Conservation (phyloP, 2,113 vertebrate genomes). For the Chamaetylas fuelleborni region DNA sequence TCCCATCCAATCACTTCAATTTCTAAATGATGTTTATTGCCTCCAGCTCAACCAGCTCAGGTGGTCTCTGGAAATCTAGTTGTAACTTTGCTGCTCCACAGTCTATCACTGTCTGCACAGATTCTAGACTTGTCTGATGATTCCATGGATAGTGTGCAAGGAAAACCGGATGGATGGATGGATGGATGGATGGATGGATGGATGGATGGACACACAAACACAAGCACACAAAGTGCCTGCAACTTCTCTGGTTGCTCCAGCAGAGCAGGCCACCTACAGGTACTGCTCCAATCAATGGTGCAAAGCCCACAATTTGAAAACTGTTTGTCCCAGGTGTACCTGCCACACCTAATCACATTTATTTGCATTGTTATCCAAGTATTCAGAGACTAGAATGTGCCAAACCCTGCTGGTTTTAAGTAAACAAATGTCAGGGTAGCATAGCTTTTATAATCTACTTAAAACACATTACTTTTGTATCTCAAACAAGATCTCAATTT, state of each 20-base stretch:
- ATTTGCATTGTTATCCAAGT: neutral
- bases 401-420: neutral
- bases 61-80: neutral
- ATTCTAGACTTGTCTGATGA: neutral
- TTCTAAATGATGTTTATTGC: neutral
- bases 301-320: neutral
- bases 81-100: neutral
- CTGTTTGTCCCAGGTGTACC: neutral
- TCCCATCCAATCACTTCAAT: neutral
- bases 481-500: constrained; percentile 17
- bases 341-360: neutral
- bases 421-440: neutral
- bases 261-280: neutral
- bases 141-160: neutral
- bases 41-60: neutral
- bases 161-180: neutral
- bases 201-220: too few species aligned
- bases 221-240: neutral
- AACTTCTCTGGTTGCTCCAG: neutral
- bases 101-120: neutral
- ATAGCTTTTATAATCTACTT: neutral
- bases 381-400: neutral
- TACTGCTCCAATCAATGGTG: neutral
- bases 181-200: neutral
- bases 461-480: neutral